Evolutionary conservation across 2,888 invertebrate genomes (phyloP), one percentile per base, ranked within the genome.

Genomic region (Conops quadrifasciatus): DNA sequence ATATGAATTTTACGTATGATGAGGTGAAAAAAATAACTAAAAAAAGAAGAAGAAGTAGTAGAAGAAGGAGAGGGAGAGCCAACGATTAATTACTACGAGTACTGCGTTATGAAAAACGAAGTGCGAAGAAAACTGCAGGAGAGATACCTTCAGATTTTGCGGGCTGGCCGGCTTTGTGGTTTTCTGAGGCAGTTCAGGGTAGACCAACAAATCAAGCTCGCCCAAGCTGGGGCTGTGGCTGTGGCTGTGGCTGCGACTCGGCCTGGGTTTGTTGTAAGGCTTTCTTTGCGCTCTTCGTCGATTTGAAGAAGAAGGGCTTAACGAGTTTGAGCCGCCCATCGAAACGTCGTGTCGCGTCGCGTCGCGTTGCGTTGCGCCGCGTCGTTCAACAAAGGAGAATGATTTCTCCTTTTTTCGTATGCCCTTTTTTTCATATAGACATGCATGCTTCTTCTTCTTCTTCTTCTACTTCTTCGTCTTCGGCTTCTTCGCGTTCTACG

Each of bases 11-110:
- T 36, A 64, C 51, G 66, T 62, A 49, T 51, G 72, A 74, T 72
- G 71, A 65, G 68, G 64, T 67, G 73, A 72, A 75, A 76, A 74
- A 74, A 75, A 78, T 78, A 78, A 75, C 65, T 71, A 72, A 24
- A 56, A 24, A 9, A 36, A 36, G 36, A 36, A 36, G 36, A 36
- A 36, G 9, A 36, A 9, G 9, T 9, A 4, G 36, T 7, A 36
- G 9, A 36, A 9, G 36, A 36, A 36, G 36, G 9, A 36, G 59
- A 59, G 21, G 59, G 7, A 59, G 16, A 21, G 21, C 19, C 21
- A 9, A 36, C 4, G 36, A 36, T 7, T 7, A 36, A 36, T 36
- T 36, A 36, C 36, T 36, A 36, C 9, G n/a, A n/a, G n/a, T 26
- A 24, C 47, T 47, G 26, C 45, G 3, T 56, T 9, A 62, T n/a